Evolutionary conservation across 2,113 vertebrate genomes (phyloP), one percentile per base, ranked within the genome.

Genomic region (Cyprichromis sp.): DNA sequence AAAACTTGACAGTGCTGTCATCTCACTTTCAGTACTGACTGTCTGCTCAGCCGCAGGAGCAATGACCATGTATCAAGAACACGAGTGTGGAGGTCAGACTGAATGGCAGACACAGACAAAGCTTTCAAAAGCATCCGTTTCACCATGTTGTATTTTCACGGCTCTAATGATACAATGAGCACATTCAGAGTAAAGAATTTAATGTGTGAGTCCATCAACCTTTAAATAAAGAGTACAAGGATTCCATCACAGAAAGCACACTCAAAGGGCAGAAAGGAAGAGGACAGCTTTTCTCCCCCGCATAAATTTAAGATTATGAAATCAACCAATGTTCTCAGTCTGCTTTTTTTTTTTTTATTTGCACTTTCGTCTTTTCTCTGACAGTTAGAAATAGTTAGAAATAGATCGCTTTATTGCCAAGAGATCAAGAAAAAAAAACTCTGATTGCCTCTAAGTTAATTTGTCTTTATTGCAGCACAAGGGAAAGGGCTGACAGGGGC

Each of bases 391-490:
- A 89, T 26, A 86, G 82, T 89, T 59, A 4, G 14, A 94, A 94
- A 89, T n/a, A 86, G 83, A 91, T 91, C 76, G 89, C 80, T 80
- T 83, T 92, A 91, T 89, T 85, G 92, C 87, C 53, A 86, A 53
- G 86, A 92, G 90, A 91, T 91, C 9, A 61, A 26, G 59, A 59
- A 84, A 80, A 89, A 89, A 94, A 85, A 80, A 19, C 53, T 95
- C 92, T 93, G 93, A 96, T 95, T 89, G 85, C 82, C 81, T 95
- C 85, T 85, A 91, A 95, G 89, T 94, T 92, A 90, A 95, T 96
- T 92, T 92, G 80, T 92, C 92, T 95, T 94, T 96, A 95, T 96
- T 95, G 93, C 93, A 86, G 80, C 84, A 24, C 68, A 80, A 50
- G 63, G 83, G 36, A 94, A 96, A 95, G 42, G 85, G 91, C 93